Percentiles rank a stretch among this genome's conserved stretches.
These are phyloP conservation scores for Pandemis corylana DNA, from an alignment of 2,888 invertebrate species.

Conservation along the genomic window DNA sequence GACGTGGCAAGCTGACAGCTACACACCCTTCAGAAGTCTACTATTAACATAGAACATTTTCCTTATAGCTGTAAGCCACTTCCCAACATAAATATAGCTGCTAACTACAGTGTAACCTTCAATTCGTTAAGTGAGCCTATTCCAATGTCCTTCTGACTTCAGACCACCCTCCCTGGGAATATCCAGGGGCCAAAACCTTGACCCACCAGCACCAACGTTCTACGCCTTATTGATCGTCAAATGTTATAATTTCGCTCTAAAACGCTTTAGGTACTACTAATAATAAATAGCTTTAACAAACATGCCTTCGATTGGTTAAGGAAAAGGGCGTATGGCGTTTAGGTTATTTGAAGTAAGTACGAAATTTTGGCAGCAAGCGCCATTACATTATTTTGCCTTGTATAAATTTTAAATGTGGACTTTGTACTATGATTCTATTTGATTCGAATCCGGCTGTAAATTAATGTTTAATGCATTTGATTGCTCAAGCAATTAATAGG, in stretches of 20 bases:
- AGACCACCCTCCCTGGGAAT: conserved; percentile 6
- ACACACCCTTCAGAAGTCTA: no score
- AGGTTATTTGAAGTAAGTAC: no score
- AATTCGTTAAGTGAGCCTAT: neutral
- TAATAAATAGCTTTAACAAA: no score
- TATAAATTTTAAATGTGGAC: neutral
- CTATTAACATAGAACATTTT: no score
- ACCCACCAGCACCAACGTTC: conserved; percentile 9
- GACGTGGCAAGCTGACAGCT: no score
- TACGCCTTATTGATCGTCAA: conserved; percentile 19
- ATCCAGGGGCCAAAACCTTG: conserved; percentile 23
- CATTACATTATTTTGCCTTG: neutral
- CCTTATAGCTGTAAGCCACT: neutral
- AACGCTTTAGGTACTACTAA: neutral
- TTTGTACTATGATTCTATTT: neutral
- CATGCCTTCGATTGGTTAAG: no score
- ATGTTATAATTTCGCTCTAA: neutral
- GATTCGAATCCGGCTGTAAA: neutral
- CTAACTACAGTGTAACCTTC: neutral
- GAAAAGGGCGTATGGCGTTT: no score
- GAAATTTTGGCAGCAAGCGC: no score
- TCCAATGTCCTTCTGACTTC: neutral
- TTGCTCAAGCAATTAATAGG: conserved; percentile 3
- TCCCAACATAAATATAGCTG: neutral
- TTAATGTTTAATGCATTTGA: neutral